Conservation (phyloP, 1,140 invertebrate species). For the Bilobella aurantiaca region DNA sequence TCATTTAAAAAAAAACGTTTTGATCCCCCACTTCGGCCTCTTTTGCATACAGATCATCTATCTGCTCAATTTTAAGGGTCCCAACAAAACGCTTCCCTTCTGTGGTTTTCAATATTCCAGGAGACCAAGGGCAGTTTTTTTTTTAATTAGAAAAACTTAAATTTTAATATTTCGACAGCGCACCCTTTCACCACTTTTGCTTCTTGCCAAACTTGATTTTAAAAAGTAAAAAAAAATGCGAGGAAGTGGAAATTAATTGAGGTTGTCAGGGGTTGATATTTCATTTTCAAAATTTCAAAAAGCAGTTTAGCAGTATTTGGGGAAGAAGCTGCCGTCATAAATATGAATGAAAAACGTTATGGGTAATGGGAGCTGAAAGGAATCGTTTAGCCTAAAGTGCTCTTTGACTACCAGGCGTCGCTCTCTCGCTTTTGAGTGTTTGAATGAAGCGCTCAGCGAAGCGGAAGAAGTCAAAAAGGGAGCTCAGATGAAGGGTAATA, state of each 20-base stretch:
- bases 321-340: neutral
- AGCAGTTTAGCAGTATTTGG: neutral
- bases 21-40: no score
- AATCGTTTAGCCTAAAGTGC: slow-evolving; percentile 7
- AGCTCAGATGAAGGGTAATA: neutral
- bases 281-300: neutral
- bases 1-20: no score
- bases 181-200: neutral
- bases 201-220: neutral
- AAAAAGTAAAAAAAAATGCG: neutral
- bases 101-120: slow-evolving; percentile 22
- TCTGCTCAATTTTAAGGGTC: slow-evolving; percentile 25
- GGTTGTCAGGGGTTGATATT: neutral
- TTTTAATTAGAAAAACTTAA: no score
- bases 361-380: slow-evolving; percentile 5
- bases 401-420: neutral
- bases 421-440: neutral
- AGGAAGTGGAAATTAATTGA: neutral
- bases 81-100: slow-evolving; percentile 1
- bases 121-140: neutral
- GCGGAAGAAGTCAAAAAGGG: neutral
- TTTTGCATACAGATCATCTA: slow-evolving; percentile 35
- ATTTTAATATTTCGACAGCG: no score
- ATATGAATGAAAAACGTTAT: neutral
- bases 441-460: neutral